Conservation (phyloP, 2,113 vertebrate species). For the Phodopus roborovskii region DNA sequence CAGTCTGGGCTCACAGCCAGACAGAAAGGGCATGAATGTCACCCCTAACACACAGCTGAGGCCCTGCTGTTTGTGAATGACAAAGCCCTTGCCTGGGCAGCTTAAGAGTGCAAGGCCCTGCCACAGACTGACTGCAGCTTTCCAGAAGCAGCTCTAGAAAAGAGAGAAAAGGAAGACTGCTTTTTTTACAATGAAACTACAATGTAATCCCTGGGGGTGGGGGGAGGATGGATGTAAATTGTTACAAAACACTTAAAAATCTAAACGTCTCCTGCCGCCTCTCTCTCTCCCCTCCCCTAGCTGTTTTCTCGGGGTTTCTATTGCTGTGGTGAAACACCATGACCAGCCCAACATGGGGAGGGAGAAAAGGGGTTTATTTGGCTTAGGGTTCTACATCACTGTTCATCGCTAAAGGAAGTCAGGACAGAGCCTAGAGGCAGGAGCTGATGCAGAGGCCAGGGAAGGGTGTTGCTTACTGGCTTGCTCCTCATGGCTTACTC, state of each 20-base stretch:
- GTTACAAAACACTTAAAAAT: background rate
- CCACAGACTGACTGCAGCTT: background rate
- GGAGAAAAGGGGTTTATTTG: background rate
- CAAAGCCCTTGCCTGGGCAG: background rate
- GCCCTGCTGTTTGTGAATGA: background rate
- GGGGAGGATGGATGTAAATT: background rate
- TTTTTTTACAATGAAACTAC: conserved; percentile 34
- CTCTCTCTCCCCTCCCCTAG: background rate
- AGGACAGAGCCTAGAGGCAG: background rate
- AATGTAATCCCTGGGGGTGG: background rate
- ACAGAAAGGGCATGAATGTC: background rate
- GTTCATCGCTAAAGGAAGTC: background rate
- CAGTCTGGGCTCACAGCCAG: background rate
- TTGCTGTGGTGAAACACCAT: background rate
- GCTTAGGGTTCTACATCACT: background rate
- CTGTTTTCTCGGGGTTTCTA: background rate
- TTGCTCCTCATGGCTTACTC: background rate
- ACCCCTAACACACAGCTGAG: background rate
- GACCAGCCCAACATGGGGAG: background rate
- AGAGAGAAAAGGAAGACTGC: background rate
- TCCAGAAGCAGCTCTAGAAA: background rate
- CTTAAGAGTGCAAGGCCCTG: background rate
- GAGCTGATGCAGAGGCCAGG: background rate
- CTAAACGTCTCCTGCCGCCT: background rate
- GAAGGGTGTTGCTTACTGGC: background rate